Evolutionary conservation across 2,113 vertebrate genomes (phyloP).

Genomic region (Nannospalax galili): DNA sequence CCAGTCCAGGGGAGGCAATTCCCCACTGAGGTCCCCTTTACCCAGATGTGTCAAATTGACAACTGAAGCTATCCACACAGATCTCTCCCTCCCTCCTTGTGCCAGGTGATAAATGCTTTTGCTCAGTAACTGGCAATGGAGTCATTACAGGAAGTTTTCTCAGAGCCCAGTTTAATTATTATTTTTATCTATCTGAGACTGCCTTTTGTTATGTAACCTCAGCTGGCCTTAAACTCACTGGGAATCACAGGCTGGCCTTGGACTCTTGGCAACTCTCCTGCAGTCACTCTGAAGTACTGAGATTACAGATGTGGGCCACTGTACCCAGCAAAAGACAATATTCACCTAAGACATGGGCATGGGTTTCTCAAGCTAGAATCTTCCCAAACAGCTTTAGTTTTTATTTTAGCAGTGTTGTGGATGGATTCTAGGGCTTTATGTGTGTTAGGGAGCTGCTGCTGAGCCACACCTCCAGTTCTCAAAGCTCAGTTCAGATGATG

Average conservation of each 20-base stretch:
- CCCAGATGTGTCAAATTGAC: neutral
- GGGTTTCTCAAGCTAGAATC: neutral
- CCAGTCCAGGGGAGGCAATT: too few species aligned
- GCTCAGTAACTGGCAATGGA: neutral
- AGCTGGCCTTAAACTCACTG: neutral
- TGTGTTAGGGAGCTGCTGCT: neutral
- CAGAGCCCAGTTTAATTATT: neutral
- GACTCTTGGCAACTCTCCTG: neutral
- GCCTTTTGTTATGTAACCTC: neutral
- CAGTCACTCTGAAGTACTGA: neutral
- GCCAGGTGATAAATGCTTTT: neutral
- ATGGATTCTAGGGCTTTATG: neutral
- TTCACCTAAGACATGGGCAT: neutral
- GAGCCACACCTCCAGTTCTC: neutral
- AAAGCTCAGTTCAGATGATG: neutral
- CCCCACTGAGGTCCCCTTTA: too few species aligned
- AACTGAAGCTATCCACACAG: neutral
- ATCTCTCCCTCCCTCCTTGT: neutral
- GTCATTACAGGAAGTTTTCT: neutral
- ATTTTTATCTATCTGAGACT: neutral
- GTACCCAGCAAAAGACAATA: neutral
- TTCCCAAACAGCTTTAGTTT: neutral
- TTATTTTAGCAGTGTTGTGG: neutral
- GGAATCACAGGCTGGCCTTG: neutral
- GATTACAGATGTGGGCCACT: neutral